A percentile compares a stretch with the other conserved stretches of the same genome.
These are phyloP conservation scores for Salvelinus sp. DNA, from an alignment of 2,113 vertebrate genomes.

Conservation along the genomic window DNA sequence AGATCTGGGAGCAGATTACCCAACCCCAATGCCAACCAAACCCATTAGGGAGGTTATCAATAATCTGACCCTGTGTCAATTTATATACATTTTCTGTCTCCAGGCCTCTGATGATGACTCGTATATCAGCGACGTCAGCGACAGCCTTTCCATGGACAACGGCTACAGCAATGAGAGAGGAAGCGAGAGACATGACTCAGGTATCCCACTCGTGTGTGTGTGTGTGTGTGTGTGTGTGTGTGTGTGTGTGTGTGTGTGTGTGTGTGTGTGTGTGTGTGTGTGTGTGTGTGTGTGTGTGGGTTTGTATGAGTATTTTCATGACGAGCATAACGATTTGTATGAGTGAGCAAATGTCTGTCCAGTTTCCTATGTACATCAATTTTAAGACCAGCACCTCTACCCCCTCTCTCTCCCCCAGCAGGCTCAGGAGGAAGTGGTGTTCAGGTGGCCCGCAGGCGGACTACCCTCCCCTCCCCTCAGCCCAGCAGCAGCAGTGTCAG, in stretches of 20 bases:
- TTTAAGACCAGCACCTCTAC: too few species aligned
- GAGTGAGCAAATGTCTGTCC: neutral
- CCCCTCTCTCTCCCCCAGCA: conserved; percentile 9
- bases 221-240: too few species aligned
- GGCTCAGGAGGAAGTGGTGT: conserved; percentile 35
- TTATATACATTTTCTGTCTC: conserved; percentile 17
- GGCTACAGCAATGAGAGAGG: conserved; percentile 85
- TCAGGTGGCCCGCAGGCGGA: conserved; percentile 66
- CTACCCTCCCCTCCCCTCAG: conserved; percentile 80
- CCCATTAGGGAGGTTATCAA: too few species aligned
- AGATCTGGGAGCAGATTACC: neutral
- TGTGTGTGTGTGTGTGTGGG: neutral
- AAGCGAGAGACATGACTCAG: conserved; percentile 84
- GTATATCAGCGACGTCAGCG: conserved; percentile 94
- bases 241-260: too few species aligned
- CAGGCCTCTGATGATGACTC: conserved; percentile 96
- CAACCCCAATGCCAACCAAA: neutral
- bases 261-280: too few species aligned
- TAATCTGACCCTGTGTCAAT: too few species aligned
- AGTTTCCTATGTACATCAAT: neutral
- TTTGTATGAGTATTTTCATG: neutral
- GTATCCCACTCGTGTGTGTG: conserved; percentile 52
- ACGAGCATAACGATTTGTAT: too few species aligned
- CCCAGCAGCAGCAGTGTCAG: conserved; percentile 87
- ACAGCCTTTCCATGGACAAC: conserved; percentile 93